phyloP scores from a whole-genome alignment of 1,140 invertebrate species.

The Heterodera schachtii region DNA sequence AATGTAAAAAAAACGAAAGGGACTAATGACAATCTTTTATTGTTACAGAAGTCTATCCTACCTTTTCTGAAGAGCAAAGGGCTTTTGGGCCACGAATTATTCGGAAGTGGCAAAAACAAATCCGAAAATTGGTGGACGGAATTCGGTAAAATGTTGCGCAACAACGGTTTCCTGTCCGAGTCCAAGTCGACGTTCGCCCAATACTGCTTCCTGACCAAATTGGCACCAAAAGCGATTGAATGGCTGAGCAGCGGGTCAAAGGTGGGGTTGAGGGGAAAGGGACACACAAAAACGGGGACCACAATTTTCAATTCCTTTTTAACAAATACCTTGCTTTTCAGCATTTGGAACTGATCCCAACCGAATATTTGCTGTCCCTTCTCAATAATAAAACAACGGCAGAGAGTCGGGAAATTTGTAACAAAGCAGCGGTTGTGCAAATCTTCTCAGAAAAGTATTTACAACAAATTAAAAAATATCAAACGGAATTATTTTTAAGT shows the following conservation, averaged over 20 bases:
- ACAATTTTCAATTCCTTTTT: not conserved
- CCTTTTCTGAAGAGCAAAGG: not conserved
- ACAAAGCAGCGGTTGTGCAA: slow-evolving; percentile 3
- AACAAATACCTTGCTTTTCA: slow-evolving; percentile 15
- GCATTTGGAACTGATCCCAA: slow-evolving; percentile 31
- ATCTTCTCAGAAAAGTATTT: slow-evolving; percentile 22
- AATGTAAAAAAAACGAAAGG: not conserved
- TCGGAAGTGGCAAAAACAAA: slow-evolving; percentile 28
- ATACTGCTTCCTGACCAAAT: slow-evolving; percentile 32
- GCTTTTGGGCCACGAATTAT: slow-evolving; percentile 14
- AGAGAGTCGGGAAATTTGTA: not conserved
- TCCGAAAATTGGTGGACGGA: slow-evolving; percentile 38
- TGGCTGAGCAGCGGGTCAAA: slow-evolving; percentile 25
- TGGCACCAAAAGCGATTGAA: slow-evolving; percentile 29
- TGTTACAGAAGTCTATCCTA: not conserved
- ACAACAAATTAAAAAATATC: too few relatives aligned
- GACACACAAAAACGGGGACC: too few relatives aligned
- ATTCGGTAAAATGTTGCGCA: slow-evolving; percentile 32
- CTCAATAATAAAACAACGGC: not conserved
- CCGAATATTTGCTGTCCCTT: slow-evolving; percentile 26
- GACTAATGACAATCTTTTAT: not conserved
- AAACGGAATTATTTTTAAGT: too few relatives aligned
- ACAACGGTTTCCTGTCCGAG: slow-evolving; percentile 39
- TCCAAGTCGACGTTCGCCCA: slow-evolving; percentile 30
- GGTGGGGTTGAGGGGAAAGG: slow-evolving; percentile 8